Percentiles rank a stretch among this genome's conserved stretches.
Conservation (phyloP, 2,888 invertebrate species). For the Rhingia campestris region DNA sequence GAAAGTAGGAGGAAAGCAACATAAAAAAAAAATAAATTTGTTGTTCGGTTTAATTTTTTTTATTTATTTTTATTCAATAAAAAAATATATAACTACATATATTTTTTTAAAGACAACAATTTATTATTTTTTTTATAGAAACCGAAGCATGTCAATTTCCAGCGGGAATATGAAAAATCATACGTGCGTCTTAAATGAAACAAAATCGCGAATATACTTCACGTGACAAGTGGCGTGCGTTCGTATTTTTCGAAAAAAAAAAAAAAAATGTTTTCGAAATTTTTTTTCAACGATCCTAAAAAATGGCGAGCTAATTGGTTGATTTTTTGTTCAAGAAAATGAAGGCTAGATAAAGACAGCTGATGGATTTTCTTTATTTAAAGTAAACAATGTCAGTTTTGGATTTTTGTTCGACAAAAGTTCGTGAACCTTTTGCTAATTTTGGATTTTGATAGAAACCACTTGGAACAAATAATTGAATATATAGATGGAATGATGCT, state of each 20-base stretch:
- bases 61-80: constrained; percentile 19
- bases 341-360: constrained; percentile 24
- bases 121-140: constrained; percentile 6
- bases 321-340: neutral
- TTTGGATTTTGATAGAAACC: constrained; percentile 4
- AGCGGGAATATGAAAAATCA: constrained; percentile 26
- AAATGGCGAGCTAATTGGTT: constrained; percentile 8
- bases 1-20: constrained; percentile 32
- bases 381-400: constrained; percentile 27
- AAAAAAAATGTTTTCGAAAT: constrained; percentile 10
- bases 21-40: constrained; percentile 28
- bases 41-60: constrained; percentile 24
- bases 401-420: constrained; percentile 9
- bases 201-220: constrained; percentile 38
- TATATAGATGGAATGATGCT: neutral
- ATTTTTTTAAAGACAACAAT: constrained; percentile 27
- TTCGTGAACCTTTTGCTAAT: constrained; percentile 44
- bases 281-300: constrained; percentile 9
- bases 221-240: constrained; percentile 68
- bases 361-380: constrained; percentile 26
- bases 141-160: constrained; percentile 22
- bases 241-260: constrained; percentile 11
- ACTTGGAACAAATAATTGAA: neutral
- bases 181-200: constrained; percentile 35
- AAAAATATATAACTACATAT: neutral